A percentile compares a stretch with the other conserved stretches of the same genome.
Conservation (phyloP, 2,888 invertebrate genomes). For the Papilio gigon region DNA sequence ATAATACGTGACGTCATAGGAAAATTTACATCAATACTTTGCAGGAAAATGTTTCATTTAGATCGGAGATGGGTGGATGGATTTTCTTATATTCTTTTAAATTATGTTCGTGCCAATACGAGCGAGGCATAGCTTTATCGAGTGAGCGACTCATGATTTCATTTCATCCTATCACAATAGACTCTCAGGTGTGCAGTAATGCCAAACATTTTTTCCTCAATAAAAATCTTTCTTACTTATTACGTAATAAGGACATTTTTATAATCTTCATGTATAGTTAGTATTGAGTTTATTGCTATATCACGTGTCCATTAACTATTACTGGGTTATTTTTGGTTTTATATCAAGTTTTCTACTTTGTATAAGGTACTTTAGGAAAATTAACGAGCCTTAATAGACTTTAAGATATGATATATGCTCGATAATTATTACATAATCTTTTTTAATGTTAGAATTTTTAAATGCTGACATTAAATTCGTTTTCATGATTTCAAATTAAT, state of each 20-base stretch:
- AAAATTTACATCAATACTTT: background rate
- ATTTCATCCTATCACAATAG: slow-evolving; percentile 31
- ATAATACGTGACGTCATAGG: background rate
- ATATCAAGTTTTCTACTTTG: background rate
- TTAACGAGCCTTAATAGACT: background rate
- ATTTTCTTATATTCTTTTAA: slow-evolving; percentile 14
- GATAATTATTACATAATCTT: no score
- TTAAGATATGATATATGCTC: no score
- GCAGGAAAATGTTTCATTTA: background rate
- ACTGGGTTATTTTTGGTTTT: background rate
- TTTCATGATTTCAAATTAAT: no score
- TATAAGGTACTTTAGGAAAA: background rate
- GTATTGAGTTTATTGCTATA: slow-evolving; percentile 1
- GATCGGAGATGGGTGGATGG: background rate
- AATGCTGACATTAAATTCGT: no score
- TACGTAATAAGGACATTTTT: background rate
- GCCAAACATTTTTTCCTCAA: slow-evolving; percentile 11
- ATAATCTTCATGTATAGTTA: background rate
- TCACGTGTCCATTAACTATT: slow-evolving; percentile 9
- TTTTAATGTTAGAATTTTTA: no score
- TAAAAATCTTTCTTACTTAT: background rate
- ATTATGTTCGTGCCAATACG: slow-evolving; percentile 31
- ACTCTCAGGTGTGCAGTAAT: slow-evolving; percentile 35
- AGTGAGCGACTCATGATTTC: slow-evolving; percentile 26
- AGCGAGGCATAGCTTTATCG: slow-evolving; percentile 22